Evolutionary conservation across 2,888 invertebrate genomes (phyloP).

Genomic region (Chrysina gloriosa): DNA sequence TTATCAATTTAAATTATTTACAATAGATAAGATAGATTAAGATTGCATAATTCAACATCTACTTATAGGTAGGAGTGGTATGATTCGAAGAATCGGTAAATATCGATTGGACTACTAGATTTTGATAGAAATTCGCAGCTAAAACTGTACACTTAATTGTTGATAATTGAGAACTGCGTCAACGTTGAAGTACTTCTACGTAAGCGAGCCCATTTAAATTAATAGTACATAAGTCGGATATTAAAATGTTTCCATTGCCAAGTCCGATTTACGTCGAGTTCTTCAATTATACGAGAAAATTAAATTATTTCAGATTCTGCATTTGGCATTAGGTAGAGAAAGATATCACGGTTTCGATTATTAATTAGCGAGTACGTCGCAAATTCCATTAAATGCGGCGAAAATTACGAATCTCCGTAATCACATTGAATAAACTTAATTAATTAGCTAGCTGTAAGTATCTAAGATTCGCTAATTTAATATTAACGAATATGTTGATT

Average conservation of each 20-base stretch:
- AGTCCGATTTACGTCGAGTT: background rate
- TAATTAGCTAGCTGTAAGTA: background rate
- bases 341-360: background rate
- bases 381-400: background rate
- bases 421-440: background rate
- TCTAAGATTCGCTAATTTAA: background rate
- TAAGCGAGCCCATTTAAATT: background rate
- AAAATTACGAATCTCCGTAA: background rate
- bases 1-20: too few species aligned
- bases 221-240: conserved; percentile 7
- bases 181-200: background rate
- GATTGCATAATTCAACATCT: too few species aligned
- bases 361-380: background rate
- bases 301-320: background rate
- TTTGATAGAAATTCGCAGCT: background rate
- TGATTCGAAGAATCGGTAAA: too few species aligned
- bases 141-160: background rate
- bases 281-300: conserved; percentile 16
- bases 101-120: too few species aligned
- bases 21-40: too few species aligned
- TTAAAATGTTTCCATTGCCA: conserved; percentile 1
- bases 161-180: background rate
- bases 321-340: background rate
- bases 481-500: background rate
- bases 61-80: too few species aligned